phyloP scores from a whole-genome alignment of 1,140 invertebrate species.

The Radopholus similis region DNA sequence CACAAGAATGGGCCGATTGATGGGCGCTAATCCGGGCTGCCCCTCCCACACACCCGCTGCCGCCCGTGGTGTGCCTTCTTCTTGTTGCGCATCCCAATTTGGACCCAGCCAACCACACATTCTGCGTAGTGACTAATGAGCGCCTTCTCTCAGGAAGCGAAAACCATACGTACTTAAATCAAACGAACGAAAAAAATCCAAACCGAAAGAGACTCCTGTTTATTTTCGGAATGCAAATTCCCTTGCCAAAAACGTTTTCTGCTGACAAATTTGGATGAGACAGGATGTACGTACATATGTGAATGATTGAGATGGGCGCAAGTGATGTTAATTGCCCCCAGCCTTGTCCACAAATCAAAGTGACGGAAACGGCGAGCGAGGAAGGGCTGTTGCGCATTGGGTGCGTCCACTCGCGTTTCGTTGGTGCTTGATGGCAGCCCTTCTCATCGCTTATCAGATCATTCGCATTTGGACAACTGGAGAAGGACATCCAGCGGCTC shows the following conservation, averaged over 20 bases:
- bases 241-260: too few relatives aligned
- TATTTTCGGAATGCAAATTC: too few relatives aligned
- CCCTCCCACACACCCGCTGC: too few relatives aligned
- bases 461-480: too few relatives aligned
- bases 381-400: not conserved
- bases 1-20: slow-evolving; percentile 1
- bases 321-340: slow-evolving; percentile 1
- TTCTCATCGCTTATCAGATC: not conserved
- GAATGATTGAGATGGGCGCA: not conserved
- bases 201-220: too few relatives aligned
- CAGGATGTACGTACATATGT: not conserved
- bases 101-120: too few relatives aligned
- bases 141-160: too few relatives aligned
- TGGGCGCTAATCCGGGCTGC: not conserved
- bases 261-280: too few relatives aligned
- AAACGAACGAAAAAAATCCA: not conserved
- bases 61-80: not conserved
- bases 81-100: slow-evolving; percentile 5
- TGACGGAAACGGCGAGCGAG: not conserved
- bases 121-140: not conserved
- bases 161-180: too few relatives aligned
- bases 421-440: not conserved
- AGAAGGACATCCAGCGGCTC: too few relatives aligned
- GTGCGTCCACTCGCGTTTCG: not conserved
- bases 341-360: not conserved